Percentiles rank a stretch among this genome's conserved stretches.
Conservation (phyloP, 2,888 invertebrate species). For the Eupithecia subfuscata region DNA sequence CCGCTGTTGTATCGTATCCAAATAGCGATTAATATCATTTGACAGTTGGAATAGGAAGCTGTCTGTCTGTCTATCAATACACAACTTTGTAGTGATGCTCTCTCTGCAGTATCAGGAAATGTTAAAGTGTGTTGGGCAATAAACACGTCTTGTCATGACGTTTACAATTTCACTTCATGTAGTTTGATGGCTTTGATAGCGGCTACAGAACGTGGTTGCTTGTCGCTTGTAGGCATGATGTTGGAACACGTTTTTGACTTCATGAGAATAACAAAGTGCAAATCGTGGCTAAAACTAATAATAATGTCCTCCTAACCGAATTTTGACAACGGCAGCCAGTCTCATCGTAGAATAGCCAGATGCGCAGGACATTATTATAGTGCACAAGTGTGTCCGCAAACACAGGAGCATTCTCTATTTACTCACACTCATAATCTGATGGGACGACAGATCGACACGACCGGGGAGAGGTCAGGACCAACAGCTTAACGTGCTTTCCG, state of each 20-base stretch:
- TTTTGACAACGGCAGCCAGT: too few species aligned
- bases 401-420: too few species aligned
- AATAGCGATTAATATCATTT: constrained; percentile 10
- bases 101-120: constrained; percentile 5
- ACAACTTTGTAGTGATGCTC: background rate
- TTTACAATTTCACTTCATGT: constrained; percentile 59
- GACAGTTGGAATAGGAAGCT: constrained; percentile 11
- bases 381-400: too few species aligned
- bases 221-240: background rate
- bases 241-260: background rate
- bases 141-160: constrained; percentile 59
- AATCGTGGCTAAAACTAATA: background rate
- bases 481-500: too few species aligned
- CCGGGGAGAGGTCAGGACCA: too few species aligned
- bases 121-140: constrained; percentile 41
- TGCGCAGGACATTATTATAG: too few species aligned
- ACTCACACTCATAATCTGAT: too few species aligned
- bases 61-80: constrained; percentile 10
- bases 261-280: background rate
- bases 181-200: constrained; percentile 48
- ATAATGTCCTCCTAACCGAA: too few species aligned
- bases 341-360: too few species aligned
- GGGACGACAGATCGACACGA: too few species aligned
- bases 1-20: background rate
- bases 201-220: background rate